Percentiles rank a stretch among this genome's conserved stretches.
These are phyloP conservation scores for Chlorodrepanis virens DNA, from an alignment of 2,113 vertebrate genomes.

Conservation along the genomic window DNA sequence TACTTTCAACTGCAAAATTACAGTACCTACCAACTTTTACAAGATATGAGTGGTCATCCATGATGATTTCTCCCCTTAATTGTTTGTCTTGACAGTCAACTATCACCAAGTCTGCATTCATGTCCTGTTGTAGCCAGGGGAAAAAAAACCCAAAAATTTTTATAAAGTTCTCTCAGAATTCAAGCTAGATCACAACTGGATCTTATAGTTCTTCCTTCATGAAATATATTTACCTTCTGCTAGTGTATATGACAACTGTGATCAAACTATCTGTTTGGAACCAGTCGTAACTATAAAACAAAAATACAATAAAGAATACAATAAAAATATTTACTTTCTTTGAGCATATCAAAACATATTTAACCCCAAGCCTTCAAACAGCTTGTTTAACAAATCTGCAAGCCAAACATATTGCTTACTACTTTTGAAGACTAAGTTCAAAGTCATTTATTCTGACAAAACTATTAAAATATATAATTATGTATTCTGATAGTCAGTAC, in stretches of 20 bases:
- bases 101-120: constrained; percentile 77
- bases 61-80: constrained; percentile 81
- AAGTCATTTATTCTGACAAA: background rate
- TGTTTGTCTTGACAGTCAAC: constrained; percentile 77
- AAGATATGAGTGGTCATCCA: constrained; percentile 86
- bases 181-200: background rate
- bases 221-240: constrained; percentile 71
- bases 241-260: constrained; percentile 87
- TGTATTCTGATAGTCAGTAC: background rate
- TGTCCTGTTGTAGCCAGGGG: constrained; percentile 59
- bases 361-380: background rate
- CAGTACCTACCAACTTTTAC: constrained; percentile 83
- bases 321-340: background rate
- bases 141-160: background rate
- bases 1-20: background rate
- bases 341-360: background rate
- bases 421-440: background rate
- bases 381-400: background rate
- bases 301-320: background rate
- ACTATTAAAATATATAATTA: background rate
- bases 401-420: background rate
- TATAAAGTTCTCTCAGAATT: background rate
- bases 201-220: background rate
- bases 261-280: constrained; percentile 88
- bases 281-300: constrained; percentile 89